Evolutionary conservation across 92 coral and sea anemone species (phyloP).

Genomic region (Phymanthus crucifer): DNA sequence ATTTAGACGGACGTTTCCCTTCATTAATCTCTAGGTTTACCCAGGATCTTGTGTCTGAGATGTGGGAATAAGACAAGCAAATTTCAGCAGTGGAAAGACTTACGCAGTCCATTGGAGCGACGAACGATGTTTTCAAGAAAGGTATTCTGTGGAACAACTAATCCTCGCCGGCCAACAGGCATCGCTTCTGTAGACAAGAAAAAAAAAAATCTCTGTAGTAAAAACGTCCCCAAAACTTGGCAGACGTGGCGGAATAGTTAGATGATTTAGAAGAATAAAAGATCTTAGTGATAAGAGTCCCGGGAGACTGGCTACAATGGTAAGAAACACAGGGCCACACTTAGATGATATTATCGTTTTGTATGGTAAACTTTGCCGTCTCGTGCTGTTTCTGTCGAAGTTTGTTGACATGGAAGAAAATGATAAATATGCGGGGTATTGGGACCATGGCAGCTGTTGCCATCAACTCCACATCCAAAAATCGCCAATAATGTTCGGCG

Average conservation of each 20-base stretch:
- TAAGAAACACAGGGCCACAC: not conserved
- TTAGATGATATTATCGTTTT: not conserved
- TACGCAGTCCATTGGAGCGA: conserved; percentile 93
- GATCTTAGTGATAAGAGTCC: not conserved
- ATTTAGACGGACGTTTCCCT: too few relatives aligned
- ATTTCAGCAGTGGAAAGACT: conserved; percentile 38
- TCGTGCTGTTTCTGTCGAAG: not conserved
- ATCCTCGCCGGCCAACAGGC: conserved; percentile 91
- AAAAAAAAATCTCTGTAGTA: not conserved
- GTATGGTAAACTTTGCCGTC: not conserved
- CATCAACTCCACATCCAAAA: not conserved
- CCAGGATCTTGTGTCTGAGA: not conserved
- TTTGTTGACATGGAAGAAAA: not conserved
- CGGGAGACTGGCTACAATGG: not conserved
- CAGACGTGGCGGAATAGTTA: not conserved
- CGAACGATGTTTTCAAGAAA: conserved; percentile 90
- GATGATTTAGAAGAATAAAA: not conserved
- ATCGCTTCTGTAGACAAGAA: conserved; percentile 41
- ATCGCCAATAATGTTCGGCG: not conserved
- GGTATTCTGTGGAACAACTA: conserved; percentile 94
- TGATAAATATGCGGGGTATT: conserved; percentile 4
- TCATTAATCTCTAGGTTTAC: not conserved
- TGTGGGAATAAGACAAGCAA: not conserved
- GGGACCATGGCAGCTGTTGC: not conserved
- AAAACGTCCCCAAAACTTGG: not conserved